Evolutionary conservation across 2,888 invertebrate species (phyloP), one percentile per base, ranked within the genome.

Genomic region (Lepidocyrtoides sp.): DNA sequence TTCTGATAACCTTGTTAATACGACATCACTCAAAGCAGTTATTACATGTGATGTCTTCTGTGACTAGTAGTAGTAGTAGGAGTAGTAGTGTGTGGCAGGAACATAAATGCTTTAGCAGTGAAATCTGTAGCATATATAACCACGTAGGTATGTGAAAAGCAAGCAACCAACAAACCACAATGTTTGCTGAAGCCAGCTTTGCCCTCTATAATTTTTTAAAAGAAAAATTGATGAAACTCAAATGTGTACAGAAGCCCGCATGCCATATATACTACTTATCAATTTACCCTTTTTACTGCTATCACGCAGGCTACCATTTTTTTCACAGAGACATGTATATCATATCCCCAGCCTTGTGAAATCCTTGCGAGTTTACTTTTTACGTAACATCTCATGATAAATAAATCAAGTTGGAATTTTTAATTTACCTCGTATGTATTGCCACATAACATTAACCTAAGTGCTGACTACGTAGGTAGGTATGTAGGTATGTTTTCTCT

Each of bases 1-100:
- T 86, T 86, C 41, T n/a, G 72, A 75, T 86, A 86, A 86, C 85
- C 85, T 75, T 60, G 75, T 86, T 86, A 86, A 75, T 75, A 60
- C 48, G 44, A 48, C 57, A 79, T 79, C 79, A 79, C 57, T 79
- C 54, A 79, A 75, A 75, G 48, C 75, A 26, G 75, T 75, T 75
- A 75, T 75, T 69, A 75, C 48, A 26, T 75, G 20, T 75, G 48
- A 69, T 48, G 69, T 17, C n/a, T n/a, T n/a, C n/a, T n/a, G n/a
- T n/a, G n/a, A n/a, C n/a, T n/a, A n/a, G n/a, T n/a, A n/a, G n/a
- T n/a, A n/a, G n/a, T n/a, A n/a, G n/a, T n/a, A 20, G 12, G 17
- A 20, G 69, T 44, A 36, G 17, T 7, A 44, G 60, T n/a, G 29
- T 63, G 29, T 12, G 29, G 29, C 51, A 17, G 57, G 20, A 23